Percentiles rank a stretch among this genome's conserved stretches.
Conservation (phyloP, 2,113 vertebrate genomes). For the Macquaria ambigua region DNA sequence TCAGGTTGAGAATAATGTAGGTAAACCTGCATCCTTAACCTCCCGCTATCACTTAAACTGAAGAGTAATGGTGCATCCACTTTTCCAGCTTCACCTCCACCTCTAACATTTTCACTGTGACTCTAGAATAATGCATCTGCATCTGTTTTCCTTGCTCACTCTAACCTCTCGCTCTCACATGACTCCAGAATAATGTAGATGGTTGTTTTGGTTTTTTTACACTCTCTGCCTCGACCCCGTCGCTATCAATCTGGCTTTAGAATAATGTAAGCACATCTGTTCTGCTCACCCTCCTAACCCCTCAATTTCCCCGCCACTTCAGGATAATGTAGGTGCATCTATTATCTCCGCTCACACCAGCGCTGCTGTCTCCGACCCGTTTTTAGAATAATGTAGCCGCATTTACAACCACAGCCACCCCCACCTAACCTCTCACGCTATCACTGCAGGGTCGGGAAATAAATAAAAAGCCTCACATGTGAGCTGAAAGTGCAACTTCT, state of each 20-base stretch:
- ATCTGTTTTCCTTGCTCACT: conserved; percentile 50
- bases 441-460: not conserved
- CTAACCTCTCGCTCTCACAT: conserved; percentile 55
- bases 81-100: conserved; percentile 66
- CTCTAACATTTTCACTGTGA: conserved; percentile 36
- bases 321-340: conserved; percentile 76
- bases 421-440: not conserved
- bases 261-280: conserved; percentile 70
- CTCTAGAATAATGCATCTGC: conserved; percentile 64
- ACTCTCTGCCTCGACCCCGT: conserved; percentile 16
- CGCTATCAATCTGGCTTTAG: conserved; percentile 62
- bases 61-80: conserved; percentile 60
- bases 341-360: conserved; percentile 53
- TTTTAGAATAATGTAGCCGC: conserved; percentile 65
- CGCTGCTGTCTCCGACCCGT: conserved; percentile 19
- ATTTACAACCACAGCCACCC: conserved; percentile 29
- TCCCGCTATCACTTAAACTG: conserved; percentile 34
- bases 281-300: conserved; percentile 61
- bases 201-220: conserved; percentile 34
- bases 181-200: conserved; percentile 68
- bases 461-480: not conserved
- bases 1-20: conserved; percentile 49
- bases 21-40: conserved; percentile 60
- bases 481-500: conserved; percentile 2
- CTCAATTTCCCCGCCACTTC: conserved; percentile 65